Base-by-base conservation (phyloP, 2,797 vertebrate genomes). In the Acanthiza pusilla region DNA sequence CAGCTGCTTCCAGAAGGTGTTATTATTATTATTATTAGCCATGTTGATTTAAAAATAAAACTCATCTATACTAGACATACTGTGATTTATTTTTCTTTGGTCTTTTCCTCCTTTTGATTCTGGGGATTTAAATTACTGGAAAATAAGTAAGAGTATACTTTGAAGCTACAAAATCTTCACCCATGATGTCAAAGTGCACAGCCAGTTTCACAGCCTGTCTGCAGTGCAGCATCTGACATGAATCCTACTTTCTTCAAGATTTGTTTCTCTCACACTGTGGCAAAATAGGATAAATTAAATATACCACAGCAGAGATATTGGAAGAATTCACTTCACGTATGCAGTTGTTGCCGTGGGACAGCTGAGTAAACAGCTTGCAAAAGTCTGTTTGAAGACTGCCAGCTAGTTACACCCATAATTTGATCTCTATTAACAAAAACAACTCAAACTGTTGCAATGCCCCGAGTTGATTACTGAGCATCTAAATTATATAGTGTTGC, bases 331-430 rank as follows among this genome's bases (percentile, higher is more conserved):
- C 97, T 98, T 98, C 98, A 98, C 78, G 78, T 96, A 98, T 97
- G 97, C 97, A 97, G 97, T 96, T 97, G 97, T 97, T 98, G 98
- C 97, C 27, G 81, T 94, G 96, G 92, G 98, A 98, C 98, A 98
- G 98, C 98, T 98, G 98, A 98, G 97, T 97, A 98, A 98, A 98
- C 97, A 98, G 96, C 96, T 97, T 97, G 97, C 97, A 97, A 96
- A 97, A 97, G 97, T 95, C 97, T 96, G 96, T 97, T 97, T 97
- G 96, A 98, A 97, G 96, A 95, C 94, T 97, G 98, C 98, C 98
- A 98, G 97, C 98, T 96, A 97, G 98, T 98, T 98, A 98, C 98
- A 97, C 98, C 98, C 98, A 98, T 98, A 98, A 98, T 98, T 98
- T 98, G 97, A 98, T 98, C 97, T 98, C 97, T 97, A 97, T 98